Evolutionary conservation across 2,888 invertebrate genomes (phyloP).

Genomic region (Caenorhabditis japonica): DNA sequence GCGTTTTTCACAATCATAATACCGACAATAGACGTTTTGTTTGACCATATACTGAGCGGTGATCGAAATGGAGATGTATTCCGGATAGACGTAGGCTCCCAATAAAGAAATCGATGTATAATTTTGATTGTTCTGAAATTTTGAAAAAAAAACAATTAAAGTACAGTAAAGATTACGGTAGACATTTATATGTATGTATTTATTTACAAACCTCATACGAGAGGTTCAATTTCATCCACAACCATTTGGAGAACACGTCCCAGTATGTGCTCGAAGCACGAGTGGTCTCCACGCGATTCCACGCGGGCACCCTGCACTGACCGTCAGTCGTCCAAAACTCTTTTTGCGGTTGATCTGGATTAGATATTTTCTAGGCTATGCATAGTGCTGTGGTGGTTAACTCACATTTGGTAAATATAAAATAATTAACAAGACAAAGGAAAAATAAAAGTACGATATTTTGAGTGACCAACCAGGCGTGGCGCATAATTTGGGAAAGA

Average conservation of each 20-base stretch:
- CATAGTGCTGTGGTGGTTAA: too few relatives aligned
- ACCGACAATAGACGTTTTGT: constrained; percentile 12
- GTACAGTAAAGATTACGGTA: too few relatives aligned
- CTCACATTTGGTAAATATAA: too few relatives aligned
- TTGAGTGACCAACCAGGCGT: too few relatives aligned
- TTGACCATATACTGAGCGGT: constrained; percentile 24
- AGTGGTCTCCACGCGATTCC: constrained; percentile 21
- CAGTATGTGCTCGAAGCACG: background rate
- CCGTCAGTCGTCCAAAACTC: too few relatives aligned
- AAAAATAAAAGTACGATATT: too few relatives aligned
- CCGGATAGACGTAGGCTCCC: constrained; percentile 26
- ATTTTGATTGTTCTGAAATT: constrained; percentile 27
- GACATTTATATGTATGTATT: background rate
- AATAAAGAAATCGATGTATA: constrained; percentile 18
- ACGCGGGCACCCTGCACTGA: background rate
- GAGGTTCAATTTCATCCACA: constrained; percentile 22
- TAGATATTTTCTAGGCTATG: too few relatives aligned
- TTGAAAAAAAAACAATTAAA: background rate
- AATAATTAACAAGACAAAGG: too few relatives aligned
- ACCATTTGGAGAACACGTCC: constrained; percentile 16
- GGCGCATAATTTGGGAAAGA: too few relatives aligned
- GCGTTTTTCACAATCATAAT: constrained; percentile 15
- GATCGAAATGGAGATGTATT: constrained; percentile 24
- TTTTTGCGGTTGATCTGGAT: too few relatives aligned
- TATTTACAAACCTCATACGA: constrained; percentile 15